These are phyloP conservation scores for Barypeithes pellucidus DNA, from an alignment of 2,888 invertebrate genomes.

Conservation along the genomic window DNA sequence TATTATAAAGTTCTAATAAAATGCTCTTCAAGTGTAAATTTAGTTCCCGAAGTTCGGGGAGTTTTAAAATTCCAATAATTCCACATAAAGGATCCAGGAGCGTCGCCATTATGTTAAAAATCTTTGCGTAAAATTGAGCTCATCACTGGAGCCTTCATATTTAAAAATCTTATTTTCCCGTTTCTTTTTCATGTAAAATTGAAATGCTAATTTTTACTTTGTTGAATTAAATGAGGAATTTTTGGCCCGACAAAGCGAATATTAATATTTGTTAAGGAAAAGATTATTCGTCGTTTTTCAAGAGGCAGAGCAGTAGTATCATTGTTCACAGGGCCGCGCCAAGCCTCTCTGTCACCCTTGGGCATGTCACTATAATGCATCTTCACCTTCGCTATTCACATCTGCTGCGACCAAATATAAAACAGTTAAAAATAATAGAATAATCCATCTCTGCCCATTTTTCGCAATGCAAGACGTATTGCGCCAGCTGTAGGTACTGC, in stretches of 20 bases:
- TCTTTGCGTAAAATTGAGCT: slow-evolving; percentile 13
- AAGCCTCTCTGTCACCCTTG: too few species aligned
- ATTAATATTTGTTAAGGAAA: too few species aligned
- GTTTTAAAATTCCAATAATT: slow-evolving; percentile 10
- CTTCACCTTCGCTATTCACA: too few species aligned
- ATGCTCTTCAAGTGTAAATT: slow-evolving; percentile 22
- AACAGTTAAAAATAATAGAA: too few species aligned
- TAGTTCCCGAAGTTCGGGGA: neutral
- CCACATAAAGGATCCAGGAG: neutral
- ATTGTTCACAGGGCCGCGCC: too few species aligned
- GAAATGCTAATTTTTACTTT: slow-evolving; percentile 20
- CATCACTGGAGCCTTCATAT: slow-evolving; percentile 37
- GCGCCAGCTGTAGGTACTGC: too few species aligned
- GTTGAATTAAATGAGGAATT: slow-evolving; percentile 17
- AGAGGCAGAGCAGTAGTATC: too few species aligned
- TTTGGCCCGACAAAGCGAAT: neutral
- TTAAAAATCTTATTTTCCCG: slow-evolving; percentile 23
- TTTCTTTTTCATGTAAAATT: slow-evolving; percentile 21
- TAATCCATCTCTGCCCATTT: too few species aligned
- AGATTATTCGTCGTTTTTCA: too few species aligned
- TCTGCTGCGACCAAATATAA: too few species aligned
- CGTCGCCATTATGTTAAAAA: slow-evolving; percentile 2
- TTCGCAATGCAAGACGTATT: too few species aligned
- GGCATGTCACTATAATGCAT: too few species aligned
- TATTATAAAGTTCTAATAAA: slow-evolving; percentile 15